Evolutionary conservation across 92 coral and sea anemone genomes (phyloP), one percentile per base, ranked within the genome.

Genomic region (Scolanthus callimorphus): DNA sequence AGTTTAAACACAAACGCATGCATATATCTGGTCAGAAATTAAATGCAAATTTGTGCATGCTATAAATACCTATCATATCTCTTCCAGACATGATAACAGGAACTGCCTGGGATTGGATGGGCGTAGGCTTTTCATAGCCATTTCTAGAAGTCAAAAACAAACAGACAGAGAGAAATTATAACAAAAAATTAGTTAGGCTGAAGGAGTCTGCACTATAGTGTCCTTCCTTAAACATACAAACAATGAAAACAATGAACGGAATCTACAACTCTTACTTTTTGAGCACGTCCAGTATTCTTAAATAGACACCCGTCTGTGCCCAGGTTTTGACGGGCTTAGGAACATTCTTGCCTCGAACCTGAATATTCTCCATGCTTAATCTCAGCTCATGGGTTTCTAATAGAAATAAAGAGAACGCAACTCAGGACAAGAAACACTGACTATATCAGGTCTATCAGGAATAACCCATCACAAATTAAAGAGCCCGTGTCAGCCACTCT

Each of bases 51-150:
- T n/a, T n/a, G n/a, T n/a, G n/a, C n/a, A n/a, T n/a, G n/a, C n/a
- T n/a, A n/a, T n/a, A n/a, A n/a, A n/a, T n/a, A 90, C 97, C 97
- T 25, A 91, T 91, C 96, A 91, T 83, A 72, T 91, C 97, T 65
- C 97, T 71, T 48, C 97, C 97, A 23, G 92, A 75, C 97, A 91
- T 91, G 53, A 92, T 70, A 2, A 73, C 75, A 34, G 98, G 98
- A 37, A 92, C 84, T 11, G 92, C 98, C 57, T 92, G 98, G 13
- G 90, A 89, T 63, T 92, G 98, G 45, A 92, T 92, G 19, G 98
- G 98, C 27, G 98, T 92, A 3, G 98, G 98, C 26, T 84, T 92
- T 47, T 92, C 98, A 55, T 92, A 92, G 27, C 43, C 37, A 70
- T 82, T 88, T 54, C 98, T 92, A 19, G 17, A 46, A 4, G 8